Evolutionary conservation across 1,140 invertebrate species (phyloP).

Genomic region (Panagrolaimus sp.): DNA sequence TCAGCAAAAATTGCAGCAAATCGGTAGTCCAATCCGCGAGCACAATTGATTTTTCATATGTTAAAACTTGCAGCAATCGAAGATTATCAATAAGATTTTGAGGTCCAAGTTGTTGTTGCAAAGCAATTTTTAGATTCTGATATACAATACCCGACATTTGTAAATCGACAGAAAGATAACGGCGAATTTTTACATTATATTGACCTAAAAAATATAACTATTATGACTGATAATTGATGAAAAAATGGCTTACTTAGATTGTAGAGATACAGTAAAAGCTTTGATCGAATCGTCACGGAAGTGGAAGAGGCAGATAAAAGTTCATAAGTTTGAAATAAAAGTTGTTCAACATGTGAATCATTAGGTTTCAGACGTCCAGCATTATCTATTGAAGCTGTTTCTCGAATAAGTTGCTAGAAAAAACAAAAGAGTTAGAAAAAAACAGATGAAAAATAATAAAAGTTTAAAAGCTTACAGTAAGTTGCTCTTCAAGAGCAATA

Average conservation of each 20-base stretch:
- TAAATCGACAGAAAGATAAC: background rate
- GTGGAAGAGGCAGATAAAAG: constrained; percentile 11
- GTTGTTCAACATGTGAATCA: constrained; percentile 1
- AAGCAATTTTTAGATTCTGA: constrained; percentile 21
- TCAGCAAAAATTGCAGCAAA: constrained; percentile 2
- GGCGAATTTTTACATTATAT: constrained; percentile 7
- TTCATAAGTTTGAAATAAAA: constrained; percentile 1
- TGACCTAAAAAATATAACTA: background rate
- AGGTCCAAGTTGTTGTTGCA: constrained; percentile 35
- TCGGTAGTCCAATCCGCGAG: background rate
- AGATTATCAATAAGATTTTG: constrained; percentile 28
- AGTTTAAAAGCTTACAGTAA: too few species aligned
- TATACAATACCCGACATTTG: constrained; percentile 20
- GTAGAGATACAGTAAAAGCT: constrained; percentile 27
- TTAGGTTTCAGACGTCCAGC: background rate
- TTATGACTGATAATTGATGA: background rate
- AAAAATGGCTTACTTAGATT: constrained; percentile 30
- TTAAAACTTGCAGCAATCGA: constrained; percentile 15
- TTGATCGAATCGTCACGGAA: constrained; percentile 21
- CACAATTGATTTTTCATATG: constrained; percentile 12
- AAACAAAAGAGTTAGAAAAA: background rate
- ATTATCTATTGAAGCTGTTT: background rate
- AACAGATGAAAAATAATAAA: background rate
- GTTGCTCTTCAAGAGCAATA: too few species aligned
- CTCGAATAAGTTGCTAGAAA: background rate